Evolutionary conservation across 1,140 invertebrate genomes (phyloP).

Genomic region (Limonius californicus): DNA sequence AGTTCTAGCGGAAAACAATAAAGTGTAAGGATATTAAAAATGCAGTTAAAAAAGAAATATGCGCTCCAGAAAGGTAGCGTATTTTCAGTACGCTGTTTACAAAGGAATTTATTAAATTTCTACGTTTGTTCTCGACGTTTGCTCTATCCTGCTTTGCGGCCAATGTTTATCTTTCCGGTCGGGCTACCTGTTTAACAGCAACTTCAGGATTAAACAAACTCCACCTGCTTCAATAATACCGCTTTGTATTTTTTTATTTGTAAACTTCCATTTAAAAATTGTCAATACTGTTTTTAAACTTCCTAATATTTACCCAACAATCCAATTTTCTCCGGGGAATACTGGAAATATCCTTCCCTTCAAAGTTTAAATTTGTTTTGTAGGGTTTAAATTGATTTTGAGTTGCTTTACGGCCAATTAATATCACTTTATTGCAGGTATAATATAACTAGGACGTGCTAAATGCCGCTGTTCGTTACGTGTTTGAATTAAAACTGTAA

Average conservation of each 20-base stretch:
- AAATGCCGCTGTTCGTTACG: no score
- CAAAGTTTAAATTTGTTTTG: no score
- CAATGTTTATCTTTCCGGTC: slow-evolving; percentile 25
- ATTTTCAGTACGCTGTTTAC: slow-evolving; percentile 20
- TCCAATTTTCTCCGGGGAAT: neutral
- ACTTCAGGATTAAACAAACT: slow-evolving; percentile 12
- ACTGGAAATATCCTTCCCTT: neutral
- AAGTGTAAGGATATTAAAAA: neutral
- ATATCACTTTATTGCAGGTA: no score
- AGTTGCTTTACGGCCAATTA: no score
- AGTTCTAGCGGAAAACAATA: neutral
- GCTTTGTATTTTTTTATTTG: slow-evolving; percentile 10
- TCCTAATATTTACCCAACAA: neutral
- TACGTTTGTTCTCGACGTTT: slow-evolving; percentile 25
- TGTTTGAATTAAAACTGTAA: no score
- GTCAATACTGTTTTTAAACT: neutral
- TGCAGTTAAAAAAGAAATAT: slow-evolving; percentile 10
- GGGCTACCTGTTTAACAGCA: slow-evolving; percentile 19
- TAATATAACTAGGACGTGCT: no score
- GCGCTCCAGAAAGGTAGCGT: neutral
- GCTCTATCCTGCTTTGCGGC: slow-evolving; percentile 21
- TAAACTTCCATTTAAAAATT: neutral
- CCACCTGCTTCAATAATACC: neutral
- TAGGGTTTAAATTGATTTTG: no score
- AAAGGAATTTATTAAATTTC: slow-evolving; percentile 28